These are phyloP conservation scores for Artemia franciscana DNA, from an alignment of 1,140 invertebrate genomes.

Conservation along the genomic window DNA sequence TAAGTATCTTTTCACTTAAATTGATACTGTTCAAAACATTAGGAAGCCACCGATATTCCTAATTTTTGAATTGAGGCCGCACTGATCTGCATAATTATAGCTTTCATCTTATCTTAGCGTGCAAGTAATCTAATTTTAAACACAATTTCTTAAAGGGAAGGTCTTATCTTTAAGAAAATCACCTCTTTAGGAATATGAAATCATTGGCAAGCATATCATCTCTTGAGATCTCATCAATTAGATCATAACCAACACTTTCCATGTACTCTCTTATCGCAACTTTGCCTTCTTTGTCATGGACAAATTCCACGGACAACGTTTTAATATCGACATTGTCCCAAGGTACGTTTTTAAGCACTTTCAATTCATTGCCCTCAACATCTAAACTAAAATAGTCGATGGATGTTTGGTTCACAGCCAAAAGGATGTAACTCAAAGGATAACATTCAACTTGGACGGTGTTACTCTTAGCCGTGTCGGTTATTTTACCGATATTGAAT, in stretches of 20 bases:
- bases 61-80: no score
- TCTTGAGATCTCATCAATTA: neutral
- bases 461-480: constrained; percentile 11
- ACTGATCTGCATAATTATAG: no score
- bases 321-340: constrained; percentile 25
- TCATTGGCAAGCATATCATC: neutral
- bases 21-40: no score
- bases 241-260: constrained; percentile 7
- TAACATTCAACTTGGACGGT: constrained; percentile 26
- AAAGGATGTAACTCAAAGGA: constrained; percentile 24
- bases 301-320: constrained; percentile 6
- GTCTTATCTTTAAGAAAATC: no score
- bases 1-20: no score
- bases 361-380: constrained; percentile 15
- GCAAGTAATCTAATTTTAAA: no score
- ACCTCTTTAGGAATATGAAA: constrained; percentile 15
- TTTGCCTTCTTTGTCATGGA: constrained; percentile 18
- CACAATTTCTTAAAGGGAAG: no score
- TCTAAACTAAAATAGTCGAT: constrained; percentile 18
- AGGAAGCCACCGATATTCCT: no score
- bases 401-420: constrained; percentile 19
- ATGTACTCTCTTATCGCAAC: constrained; percentile 19
- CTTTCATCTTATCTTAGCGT: no score
- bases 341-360: constrained; percentile 26
- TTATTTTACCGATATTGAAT: constrained; percentile 19